Percentiles rank a stretch among this genome's conserved stretches.
phyloP scores from a whole-genome alignment of 2,888 invertebrate genomes.

The Heliconius aoede region DNA sequence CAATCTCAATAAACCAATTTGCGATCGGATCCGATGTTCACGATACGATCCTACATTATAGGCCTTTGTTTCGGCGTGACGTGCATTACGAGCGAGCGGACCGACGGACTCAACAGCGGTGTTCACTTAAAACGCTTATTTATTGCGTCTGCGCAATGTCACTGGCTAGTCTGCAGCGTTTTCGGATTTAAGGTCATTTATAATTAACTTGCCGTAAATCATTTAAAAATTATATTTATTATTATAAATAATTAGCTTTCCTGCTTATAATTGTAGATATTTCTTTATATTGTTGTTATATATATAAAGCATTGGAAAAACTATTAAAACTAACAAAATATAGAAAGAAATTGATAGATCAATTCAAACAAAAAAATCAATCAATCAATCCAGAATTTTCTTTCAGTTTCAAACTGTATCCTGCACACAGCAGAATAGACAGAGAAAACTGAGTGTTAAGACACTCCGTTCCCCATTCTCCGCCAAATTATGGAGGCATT shows the following conservation, averaged over 20 bases:
- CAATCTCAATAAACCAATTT: slow-evolving; percentile 80
- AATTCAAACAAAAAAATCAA: too few species aligned
- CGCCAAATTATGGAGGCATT: too few species aligned
- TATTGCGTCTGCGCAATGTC: slow-evolving; percentile 53
- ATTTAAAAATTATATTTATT: slow-evolving; percentile 2
- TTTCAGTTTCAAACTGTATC: too few species aligned
- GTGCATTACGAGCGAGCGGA: slow-evolving; percentile 49
- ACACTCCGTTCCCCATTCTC: too few species aligned
- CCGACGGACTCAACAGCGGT: slow-evolving; percentile 53
- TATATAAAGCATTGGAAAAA: too few species aligned
- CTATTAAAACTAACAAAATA: too few species aligned
- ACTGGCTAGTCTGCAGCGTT: slow-evolving; percentile 36
- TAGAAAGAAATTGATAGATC: too few species aligned
- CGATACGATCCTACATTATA: slow-evolving; percentile 60
- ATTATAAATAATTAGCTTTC: neutral
- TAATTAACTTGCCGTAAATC: slow-evolving; percentile 44
- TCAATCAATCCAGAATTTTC: too few species aligned
- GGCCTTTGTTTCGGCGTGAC: slow-evolving; percentile 63
- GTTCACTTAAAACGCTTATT: slow-evolving; percentile 59
- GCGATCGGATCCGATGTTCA: slow-evolving; percentile 60
- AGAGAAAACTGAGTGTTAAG: too few species aligned
- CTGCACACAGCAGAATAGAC: too few species aligned
- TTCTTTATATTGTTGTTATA: neutral
- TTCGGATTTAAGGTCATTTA: slow-evolving; percentile 47
- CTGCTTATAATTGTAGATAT: neutral